A percentile compares a stretch with the other conserved stretches of the same genome.
These are phyloP conservation scores for Pomacea maculata DNA, from an alignment of 1,140 invertebrate species.

Conservation along the genomic window DNA sequence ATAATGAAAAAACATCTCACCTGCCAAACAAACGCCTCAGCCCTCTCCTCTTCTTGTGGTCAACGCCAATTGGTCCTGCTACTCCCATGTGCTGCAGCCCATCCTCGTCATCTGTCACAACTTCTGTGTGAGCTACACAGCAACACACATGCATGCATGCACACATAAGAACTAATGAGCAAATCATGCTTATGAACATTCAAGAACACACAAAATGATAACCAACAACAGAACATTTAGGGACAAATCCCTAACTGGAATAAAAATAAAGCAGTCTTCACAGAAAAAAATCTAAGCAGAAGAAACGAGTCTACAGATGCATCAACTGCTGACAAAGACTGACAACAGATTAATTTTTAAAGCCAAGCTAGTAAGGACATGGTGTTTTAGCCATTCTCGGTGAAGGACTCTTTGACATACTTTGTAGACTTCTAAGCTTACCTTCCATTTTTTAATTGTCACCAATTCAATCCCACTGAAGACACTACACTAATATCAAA, in stretches of 20 bases:
- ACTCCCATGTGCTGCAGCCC: constrained; percentile 42
- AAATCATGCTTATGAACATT: not conserved
- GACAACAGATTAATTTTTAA: too few species aligned
- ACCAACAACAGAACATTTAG: not conserved
- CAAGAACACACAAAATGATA: not conserved
- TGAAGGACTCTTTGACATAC: too few species aligned
- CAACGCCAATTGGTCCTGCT: constrained; percentile 34
- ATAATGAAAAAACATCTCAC: constrained; percentile 45
- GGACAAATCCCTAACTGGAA: not conserved
- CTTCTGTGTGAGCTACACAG: constrained; percentile 74
- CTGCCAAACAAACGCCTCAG: constrained; percentile 76
- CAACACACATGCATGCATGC: constrained; percentile 13
- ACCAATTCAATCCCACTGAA: too few species aligned
- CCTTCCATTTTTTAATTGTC: too few species aligned
- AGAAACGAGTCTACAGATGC: too few species aligned
- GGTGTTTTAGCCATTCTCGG: too few species aligned
- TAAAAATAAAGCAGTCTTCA: too few species aligned
- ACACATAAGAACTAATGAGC: not conserved
- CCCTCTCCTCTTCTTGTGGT: constrained; percentile 67
- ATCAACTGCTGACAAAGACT: too few species aligned
- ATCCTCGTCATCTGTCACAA: constrained; percentile 58
- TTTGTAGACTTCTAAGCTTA: too few species aligned
- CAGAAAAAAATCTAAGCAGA: too few species aligned
- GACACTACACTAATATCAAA: too few species aligned
- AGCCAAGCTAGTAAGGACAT: too few species aligned